Conservation (phyloP, 1,140 invertebrate species). For the Hypsibius dujardini region DNA sequence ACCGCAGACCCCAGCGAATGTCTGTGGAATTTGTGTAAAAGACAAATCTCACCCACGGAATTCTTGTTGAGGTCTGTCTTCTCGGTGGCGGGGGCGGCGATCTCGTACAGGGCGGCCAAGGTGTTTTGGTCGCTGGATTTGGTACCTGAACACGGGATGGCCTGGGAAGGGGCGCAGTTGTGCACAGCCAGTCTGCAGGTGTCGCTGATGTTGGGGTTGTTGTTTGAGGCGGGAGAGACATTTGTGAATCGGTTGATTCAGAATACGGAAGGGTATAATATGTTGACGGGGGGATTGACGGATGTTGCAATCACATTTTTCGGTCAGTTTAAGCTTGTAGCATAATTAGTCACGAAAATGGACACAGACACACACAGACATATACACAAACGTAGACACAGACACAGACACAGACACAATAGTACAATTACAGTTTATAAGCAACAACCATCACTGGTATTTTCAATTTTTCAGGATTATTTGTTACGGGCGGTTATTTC, state of each 20-base stretch:
- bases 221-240: neutral
- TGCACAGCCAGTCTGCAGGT: conserved; percentile 15
- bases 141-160: neutral
- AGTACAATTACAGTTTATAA: neutral
- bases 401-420: neutral
- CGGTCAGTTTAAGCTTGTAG: neutral
- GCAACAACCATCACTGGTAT: neutral
- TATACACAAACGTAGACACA: neutral
- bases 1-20: conserved; percentile 11
- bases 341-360: neutral
- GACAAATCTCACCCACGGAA: neutral
- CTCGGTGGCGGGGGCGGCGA: neutral
- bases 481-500: conserved; percentile 13
- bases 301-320: conserved; percentile 9
- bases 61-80: neutral
- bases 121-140: neutral
- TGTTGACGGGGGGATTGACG: neutral
- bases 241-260: conserved; percentile 11
- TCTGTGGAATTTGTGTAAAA: neutral
- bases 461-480: neutral
- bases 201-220: neutral
- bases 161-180: neutral
- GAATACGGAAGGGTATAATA: neutral
- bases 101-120: neutral
- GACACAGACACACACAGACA: neutral